These are phyloP conservation scores for Drosophila tropicalis DNA, from an alignment of 1,140 invertebrate species.

Conservation along the genomic window DNA sequence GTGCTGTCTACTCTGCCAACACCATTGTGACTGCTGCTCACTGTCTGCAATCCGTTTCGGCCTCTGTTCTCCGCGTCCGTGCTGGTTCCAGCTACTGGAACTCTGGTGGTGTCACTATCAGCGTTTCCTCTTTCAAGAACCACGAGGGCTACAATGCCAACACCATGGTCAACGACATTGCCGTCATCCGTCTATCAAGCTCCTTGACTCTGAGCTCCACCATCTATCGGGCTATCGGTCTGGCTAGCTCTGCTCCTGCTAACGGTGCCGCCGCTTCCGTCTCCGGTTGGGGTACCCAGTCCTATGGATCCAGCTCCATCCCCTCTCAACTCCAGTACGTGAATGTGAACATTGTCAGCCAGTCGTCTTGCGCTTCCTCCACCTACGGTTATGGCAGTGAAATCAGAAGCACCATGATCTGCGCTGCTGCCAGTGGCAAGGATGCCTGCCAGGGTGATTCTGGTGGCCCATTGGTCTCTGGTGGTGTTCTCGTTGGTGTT, in stretches of 20 bases:
- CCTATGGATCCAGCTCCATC: constrained; percentile 46
- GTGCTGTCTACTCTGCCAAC: constrained; percentile 83
- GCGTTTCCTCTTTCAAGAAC: constrained; percentile 55
- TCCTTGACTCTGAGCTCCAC: constrained; percentile 63
- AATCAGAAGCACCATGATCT: constrained; percentile 80
- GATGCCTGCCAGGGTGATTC: constrained; percentile 83
- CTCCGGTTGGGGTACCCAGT: constrained; percentile 83
- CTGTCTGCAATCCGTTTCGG: constrained; percentile 83
- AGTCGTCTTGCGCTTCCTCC: constrained; percentile 15
- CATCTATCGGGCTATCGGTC: constrained; percentile 78
- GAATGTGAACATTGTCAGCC: constrained; percentile 59
- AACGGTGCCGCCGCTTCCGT: constrained; percentile 69
- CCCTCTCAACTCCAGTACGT: constrained; percentile 53
- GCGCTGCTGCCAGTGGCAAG: constrained; percentile 73
- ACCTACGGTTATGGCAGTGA: constrained; percentile 52
- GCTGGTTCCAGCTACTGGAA: constrained; percentile 69
- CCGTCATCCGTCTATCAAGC: constrained; percentile 82
- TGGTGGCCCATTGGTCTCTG: constrained; percentile 83
- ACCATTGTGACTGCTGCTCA: constrained; percentile 86
- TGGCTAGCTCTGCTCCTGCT: constrained; percentile 61
- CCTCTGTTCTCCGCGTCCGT: constrained; percentile 52
- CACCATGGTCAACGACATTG: constrained; percentile 84
- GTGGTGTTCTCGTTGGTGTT: constrained; percentile 84
- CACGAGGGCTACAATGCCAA: constrained; percentile 68
- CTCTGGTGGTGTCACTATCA: constrained; percentile 53